These are phyloP conservation scores for Caradrina clavipalpis DNA, from an alignment of 2,888 invertebrate genomes.

Conservation along the genomic window DNA sequence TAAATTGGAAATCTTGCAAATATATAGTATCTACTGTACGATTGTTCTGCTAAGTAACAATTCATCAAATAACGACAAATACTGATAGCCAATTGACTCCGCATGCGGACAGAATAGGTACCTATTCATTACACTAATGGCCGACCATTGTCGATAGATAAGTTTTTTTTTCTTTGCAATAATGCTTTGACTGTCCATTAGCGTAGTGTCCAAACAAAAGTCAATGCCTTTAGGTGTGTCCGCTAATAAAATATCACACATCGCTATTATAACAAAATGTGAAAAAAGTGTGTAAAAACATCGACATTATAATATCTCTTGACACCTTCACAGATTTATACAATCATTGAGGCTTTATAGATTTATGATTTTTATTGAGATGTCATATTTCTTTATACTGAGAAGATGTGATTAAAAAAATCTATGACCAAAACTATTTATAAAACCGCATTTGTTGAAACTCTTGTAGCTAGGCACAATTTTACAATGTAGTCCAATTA, in stretches of 20 bases:
- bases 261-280: slow-evolving; percentile 42
- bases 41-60: slow-evolving; percentile 60
- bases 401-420: neutral
- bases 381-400: slow-evolving; percentile 5
- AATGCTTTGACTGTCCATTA: slow-evolving; percentile 73
- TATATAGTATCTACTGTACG: slow-evolving; percentile 27
- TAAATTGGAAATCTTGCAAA: slow-evolving; percentile 48
- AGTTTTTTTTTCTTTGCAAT: slow-evolving; percentile 65
- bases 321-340: slow-evolving; percentile 52
- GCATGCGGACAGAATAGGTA: slow-evolving; percentile 69
- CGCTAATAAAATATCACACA: slow-evolving; percentile 68
- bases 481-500: slow-evolving; percentile 1
- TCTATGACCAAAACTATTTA: neutral
- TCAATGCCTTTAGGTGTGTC: slow-evolving; percentile 73
- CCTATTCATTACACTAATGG: slow-evolving; percentile 81
- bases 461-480: neutral
- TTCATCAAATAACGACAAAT: slow-evolving; percentile 73
- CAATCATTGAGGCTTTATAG: slow-evolving; percentile 32
- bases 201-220: slow-evolving; percentile 75
- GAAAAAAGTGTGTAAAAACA: slow-evolving; percentile 49
- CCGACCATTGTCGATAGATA: slow-evolving; percentile 73
- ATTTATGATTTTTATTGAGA: slow-evolving; percentile 44
- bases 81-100: slow-evolving; percentile 74
- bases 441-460: neutral
- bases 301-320: slow-evolving; percentile 36